phyloP scores from a whole-genome alignment of 2,888 invertebrate species.

The Lithophane leautieri region DNA sequence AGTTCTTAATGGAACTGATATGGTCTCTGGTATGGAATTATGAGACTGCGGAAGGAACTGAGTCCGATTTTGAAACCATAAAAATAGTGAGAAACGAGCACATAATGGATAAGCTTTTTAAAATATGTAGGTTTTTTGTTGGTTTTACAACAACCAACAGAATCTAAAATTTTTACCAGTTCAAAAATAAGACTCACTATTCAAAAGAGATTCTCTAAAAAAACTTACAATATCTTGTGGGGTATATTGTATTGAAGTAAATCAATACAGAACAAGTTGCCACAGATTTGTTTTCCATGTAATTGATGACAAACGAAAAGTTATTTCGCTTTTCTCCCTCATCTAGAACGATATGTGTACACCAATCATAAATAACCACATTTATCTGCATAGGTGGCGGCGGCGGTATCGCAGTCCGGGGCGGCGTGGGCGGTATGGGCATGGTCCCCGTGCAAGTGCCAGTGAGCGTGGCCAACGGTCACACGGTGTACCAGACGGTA shows the following conservation, averaged over 20 bases:
- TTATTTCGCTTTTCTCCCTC: conserved; percentile 5
- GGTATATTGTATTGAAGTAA: not conserved
- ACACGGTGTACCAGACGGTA: conserved; percentile 98
- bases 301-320: not conserved
- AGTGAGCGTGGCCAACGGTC: conserved; percentile 95
- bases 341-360: not conserved
- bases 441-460: conserved; percentile 98
- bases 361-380: not conserved
- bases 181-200: not conserved
- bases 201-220: not conserved
- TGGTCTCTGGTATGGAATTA: not conserved
- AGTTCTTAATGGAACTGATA: not conserved
- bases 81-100: not conserved
- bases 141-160: no score
- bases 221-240: not conserved
- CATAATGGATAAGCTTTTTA: not conserved
- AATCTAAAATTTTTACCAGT: not conserved
- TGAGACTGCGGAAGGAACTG: not conserved
- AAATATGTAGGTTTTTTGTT: not conserved
- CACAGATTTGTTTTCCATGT: not conserved
- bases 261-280: not conserved
- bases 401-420: conserved; percentile 76
- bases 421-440: conserved; percentile 82
- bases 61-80: not conserved
- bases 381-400: conserved; percentile 60